Conservation (phyloP, 2,113 vertebrate genomes). For the Catharus bicknelli region DNA sequence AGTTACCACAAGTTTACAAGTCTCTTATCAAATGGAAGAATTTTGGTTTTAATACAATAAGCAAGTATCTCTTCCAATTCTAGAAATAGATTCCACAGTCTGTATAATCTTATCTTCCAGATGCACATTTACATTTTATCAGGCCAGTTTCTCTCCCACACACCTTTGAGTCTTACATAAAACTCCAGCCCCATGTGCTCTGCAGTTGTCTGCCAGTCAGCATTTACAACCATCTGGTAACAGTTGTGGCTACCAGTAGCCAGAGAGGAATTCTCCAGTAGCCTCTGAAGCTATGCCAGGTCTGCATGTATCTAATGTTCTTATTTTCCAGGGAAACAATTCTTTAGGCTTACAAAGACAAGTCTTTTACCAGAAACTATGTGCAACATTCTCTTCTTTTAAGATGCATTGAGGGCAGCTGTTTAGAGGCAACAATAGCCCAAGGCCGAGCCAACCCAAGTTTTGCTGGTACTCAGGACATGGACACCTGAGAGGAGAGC, state of each 20-base stretch:
- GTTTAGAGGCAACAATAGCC: background rate
- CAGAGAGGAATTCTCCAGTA: constrained; percentile 38
- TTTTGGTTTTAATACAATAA: background rate
- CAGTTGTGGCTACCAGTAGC: constrained; percentile 49
- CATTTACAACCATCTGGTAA: constrained; percentile 26
- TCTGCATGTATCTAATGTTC: constrained; percentile 1
- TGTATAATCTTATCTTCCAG: constrained; percentile 30
- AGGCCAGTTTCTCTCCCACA: constrained; percentile 29
- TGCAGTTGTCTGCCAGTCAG: constrained; percentile 12
- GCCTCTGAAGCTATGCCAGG: constrained; percentile 52
- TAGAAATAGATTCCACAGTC: background rate
- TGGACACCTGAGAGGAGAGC: background rate
- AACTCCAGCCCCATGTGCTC: background rate
- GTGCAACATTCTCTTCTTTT: background rate
- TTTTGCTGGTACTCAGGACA: background rate
- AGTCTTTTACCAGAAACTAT: constrained; percentile 26
- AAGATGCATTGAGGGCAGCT: background rate
- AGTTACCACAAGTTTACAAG: background rate
- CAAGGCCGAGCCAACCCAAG: background rate
- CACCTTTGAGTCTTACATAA: background rate
- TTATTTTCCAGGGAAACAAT: constrained; percentile 27
- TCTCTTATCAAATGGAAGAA: background rate
- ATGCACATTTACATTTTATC: constrained; percentile 39
- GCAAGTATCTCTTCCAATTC: background rate
- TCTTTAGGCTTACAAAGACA: constrained; percentile 4